Percentiles rank a stretch among this genome's conserved stretches.
Conservation (phyloP, 92 coral and sea anemone species). For the Virgularia gustaviana region DNA sequence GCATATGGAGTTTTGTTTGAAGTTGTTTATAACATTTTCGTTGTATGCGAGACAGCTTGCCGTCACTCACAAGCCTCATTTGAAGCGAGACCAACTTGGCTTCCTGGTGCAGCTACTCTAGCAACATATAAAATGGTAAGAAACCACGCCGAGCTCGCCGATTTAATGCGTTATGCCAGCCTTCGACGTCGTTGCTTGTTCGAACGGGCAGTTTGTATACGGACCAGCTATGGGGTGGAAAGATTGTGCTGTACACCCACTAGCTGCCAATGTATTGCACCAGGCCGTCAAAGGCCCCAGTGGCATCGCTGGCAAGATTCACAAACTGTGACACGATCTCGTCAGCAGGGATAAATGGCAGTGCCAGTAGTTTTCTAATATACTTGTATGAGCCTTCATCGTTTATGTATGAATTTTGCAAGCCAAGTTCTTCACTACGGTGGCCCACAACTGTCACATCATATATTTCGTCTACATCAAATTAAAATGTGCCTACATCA, state of each 20-base stretch:
- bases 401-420: background rate
- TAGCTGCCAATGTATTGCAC: slow-evolving; percentile 19
- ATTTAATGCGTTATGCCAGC: too few species aligned
- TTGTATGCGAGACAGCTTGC: slow-evolving; percentile 25
- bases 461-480: too few species aligned
- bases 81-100: slow-evolving; percentile 20
- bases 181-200: slow-evolving; percentile 13
- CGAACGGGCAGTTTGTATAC: slow-evolving; percentile 21
- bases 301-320: slow-evolving; percentile 10
- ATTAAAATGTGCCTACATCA: too few species aligned
- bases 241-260: slow-evolving; percentile 25
- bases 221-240: slow-evolving; percentile 27
- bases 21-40: slow-evolving; percentile 11
- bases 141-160: background rate
- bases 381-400: too few species aligned
- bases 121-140: slow-evolving; percentile 6
- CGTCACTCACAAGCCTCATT: slow-evolving; percentile 2
- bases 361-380: slow-evolving; percentile 9
- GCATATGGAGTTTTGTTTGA: slow-evolving; percentile 19
- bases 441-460: too few species aligned
- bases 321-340: too few species aligned
- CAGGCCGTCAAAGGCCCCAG: slow-evolving; percentile 6
- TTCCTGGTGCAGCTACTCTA: slow-evolving; percentile 14
- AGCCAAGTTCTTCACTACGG: slow-evolving; percentile 33
- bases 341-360: slow-evolving; percentile 6